Base-by-base conservation (phyloP, 2,797 vertebrate species). In the Aplochiton taeniatus region DNA sequence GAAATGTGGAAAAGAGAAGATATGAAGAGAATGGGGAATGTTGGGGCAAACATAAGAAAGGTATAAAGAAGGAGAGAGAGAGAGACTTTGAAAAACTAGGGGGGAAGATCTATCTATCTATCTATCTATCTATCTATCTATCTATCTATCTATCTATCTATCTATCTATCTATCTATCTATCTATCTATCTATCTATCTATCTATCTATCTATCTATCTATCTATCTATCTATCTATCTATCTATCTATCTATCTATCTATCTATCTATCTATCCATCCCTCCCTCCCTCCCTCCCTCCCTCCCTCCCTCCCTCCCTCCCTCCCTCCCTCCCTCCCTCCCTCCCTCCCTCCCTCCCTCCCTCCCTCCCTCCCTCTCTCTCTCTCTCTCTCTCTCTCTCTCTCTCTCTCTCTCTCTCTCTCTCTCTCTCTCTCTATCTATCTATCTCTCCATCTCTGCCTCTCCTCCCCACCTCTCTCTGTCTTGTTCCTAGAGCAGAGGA, bases 401-500 rank as follows among this genome's bases (percentile, higher is more conserved):
- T 49, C 2, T 49, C 47, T 49, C 2, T n/a, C 47, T 49, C 2
- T 49, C 47, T 49, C 2, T 49, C 46, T 48, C 2, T 48, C 46
- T 48, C 2, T 48, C 46, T 48, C 2, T 48, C 46, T 48, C 2
- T 48, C 31, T 31, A 31, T 31, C 31, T 31, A 49, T 49, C 47
- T 49, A 49, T 49, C 47, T 49, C 2, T 49, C 47, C 9, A 49
- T 49, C 47, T 49, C 31, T 16, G 3, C 31, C 31, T 6, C 31
- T 6, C 31, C 31, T 31, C 31, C 31, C 31, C 74, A 31, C 50
- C 16, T 44, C 67, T 61, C 58, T 9, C 50, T 81, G 81, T 77
- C 74, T 43, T 67, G 77, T 14, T 48, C 46, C 13, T 8, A 3
- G 7, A 16, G 1, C 43, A 80, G 81, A 82, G 76, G 78, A 72